A percentile compares a stretch with the other conserved stretches of the same genome.
These are phyloP conservation scores for Pterostichus madidus DNA, from an alignment of 2,888 invertebrate genomes.

Conservation along the genomic window DNA sequence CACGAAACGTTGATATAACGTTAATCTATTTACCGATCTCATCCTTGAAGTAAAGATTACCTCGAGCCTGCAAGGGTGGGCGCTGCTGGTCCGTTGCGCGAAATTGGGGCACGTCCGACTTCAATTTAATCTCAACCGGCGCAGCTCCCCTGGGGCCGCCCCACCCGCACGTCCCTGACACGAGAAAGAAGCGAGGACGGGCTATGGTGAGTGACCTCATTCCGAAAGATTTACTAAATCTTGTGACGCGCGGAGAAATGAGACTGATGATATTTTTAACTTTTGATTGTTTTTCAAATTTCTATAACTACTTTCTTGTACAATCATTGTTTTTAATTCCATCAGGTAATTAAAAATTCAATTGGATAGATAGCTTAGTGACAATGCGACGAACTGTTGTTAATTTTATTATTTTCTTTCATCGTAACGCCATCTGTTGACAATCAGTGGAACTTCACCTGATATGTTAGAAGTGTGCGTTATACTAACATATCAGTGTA, in stretches of 20 bases:
- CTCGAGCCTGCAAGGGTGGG: not conserved
- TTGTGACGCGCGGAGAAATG: slow-evolving; percentile 4
- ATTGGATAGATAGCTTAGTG: no score
- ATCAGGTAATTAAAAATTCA: no score
- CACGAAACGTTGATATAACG: slow-evolving; percentile 13
- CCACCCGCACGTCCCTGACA: slow-evolving; percentile 15
- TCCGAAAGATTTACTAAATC: slow-evolving; percentile 58
- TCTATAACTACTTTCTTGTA: no score
- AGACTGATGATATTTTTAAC: no score
- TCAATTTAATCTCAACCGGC: slow-evolving; percentile 65
- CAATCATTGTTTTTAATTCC: not conserved
- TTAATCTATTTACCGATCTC: slow-evolving; percentile 60
- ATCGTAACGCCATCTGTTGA: no score
- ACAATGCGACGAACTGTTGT: no score
- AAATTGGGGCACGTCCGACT: slow-evolving; percentile 65
- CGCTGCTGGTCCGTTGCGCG: slow-evolving; percentile 37
- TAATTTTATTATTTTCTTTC: no score
- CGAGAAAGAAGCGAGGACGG: slow-evolving; percentile 1
- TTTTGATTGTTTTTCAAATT: no score
- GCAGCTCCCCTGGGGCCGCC: slow-evolving; percentile 25
- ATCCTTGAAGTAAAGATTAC: slow-evolving; percentile 49
- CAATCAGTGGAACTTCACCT: no score
- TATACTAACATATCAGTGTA: no score
- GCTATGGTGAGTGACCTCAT: slow-evolving; percentile 59
- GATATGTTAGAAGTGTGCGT: no score